These are phyloP conservation scores for Sepioteuthis lessoniana DNA, from an alignment of 2,888 invertebrate genomes.

Conservation along the genomic window DNA sequence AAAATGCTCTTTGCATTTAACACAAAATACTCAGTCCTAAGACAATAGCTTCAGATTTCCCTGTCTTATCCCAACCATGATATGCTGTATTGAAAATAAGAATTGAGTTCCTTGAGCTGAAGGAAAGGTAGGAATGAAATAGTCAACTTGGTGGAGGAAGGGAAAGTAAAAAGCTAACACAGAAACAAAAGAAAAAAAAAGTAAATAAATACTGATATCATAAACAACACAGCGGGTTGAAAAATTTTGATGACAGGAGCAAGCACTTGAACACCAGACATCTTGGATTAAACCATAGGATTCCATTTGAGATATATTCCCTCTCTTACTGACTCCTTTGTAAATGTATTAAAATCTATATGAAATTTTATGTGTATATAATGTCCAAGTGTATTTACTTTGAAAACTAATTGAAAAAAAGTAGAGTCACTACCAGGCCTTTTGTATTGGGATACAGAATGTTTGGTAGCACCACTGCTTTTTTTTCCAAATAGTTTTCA, in stretches of 20 bases:
- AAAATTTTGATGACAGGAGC: slow-evolving; percentile 33
- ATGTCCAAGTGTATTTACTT: too few relatives aligned
- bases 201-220: background rate
- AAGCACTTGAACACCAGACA: slow-evolving; percentile 33
- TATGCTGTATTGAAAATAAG: background rate
- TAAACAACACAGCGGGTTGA: slow-evolving; percentile 14
- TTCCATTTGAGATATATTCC: background rate
- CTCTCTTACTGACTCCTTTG: background rate
- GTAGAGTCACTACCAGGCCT: too few relatives aligned
- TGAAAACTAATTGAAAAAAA: too few relatives aligned
- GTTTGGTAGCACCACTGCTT: too few relatives aligned
- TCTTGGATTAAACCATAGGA: background rate
- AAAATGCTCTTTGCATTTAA: too few relatives aligned
- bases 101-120: background rate
- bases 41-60: too few relatives aligned
- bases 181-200: background rate
- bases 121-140: background rate
- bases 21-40: too few relatives aligned
- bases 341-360: background rate
- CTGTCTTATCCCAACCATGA: too few relatives aligned
- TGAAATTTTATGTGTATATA: background rate
- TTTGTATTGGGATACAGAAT: too few relatives aligned
- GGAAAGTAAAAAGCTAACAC: slow-evolving; percentile 2
- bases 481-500: too few relatives aligned
- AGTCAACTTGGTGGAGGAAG: background rate